phyloP scores from a whole-genome alignment of 1,140 invertebrate species.

The Drosophila bifasciata region DNA sequence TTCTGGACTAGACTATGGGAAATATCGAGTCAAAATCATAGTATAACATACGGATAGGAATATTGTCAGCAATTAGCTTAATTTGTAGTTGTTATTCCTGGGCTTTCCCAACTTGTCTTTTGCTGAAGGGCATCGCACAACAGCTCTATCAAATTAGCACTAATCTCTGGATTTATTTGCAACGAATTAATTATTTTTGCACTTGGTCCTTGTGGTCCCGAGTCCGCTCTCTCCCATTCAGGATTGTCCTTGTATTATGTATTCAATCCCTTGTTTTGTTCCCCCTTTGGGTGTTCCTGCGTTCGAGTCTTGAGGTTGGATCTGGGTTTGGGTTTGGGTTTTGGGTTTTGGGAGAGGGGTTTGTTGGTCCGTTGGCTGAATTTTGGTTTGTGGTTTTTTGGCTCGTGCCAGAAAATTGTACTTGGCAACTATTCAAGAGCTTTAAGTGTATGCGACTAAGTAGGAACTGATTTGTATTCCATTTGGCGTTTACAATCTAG shows the following conservation, averaged over 20 bases:
- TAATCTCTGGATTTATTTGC: constrained; percentile 59
- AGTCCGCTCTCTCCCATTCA: constrained; percentile 5
- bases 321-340: no score
- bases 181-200: constrained; percentile 70
- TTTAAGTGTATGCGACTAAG: constrained; percentile 37
- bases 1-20: no score
- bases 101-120: constrained; percentile 17
- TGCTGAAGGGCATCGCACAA: constrained; percentile 41
- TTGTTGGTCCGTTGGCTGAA: constrained; percentile 13
- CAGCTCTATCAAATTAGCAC: constrained; percentile 59
- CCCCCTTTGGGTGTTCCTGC: constrained; percentile 22
- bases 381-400: constrained; percentile 53
- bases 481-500: constrained; percentile 25
- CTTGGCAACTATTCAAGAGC: constrained; percentile 46
- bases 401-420: constrained; percentile 55
- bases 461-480: constrained; percentile 48
- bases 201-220: constrained; percentile 50
- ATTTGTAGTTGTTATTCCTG: constrained; percentile 9
- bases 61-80: constrained; percentile 35
- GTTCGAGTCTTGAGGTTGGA: not conserved
- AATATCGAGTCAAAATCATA: no score
- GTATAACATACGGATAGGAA: not conserved
- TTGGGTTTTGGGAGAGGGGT: constrained; percentile 21
- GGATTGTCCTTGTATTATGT: constrained; percentile 27
- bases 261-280: constrained; percentile 4